Evolutionary conservation across 2,797 vertebrate species (phyloP), one percentile per base, ranked within the genome.

Genomic region (Acanthis flammea): DNA sequence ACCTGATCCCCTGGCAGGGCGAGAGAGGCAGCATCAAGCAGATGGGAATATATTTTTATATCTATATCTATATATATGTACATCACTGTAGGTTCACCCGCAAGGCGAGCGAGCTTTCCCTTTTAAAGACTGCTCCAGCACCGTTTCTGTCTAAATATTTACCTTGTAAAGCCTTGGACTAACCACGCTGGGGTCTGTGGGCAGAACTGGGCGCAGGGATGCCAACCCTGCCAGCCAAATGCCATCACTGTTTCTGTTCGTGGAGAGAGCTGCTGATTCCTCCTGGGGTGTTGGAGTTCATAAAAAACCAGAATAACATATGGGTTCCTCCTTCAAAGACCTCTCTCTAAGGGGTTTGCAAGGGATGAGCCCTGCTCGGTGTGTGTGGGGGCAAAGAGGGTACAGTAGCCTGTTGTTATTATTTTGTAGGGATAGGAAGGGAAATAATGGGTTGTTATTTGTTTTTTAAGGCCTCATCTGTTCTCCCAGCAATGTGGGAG

Each of bases 381-480:
- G 80, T 1, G 16, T 57, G 28, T 17, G 27, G 12, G 12, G 9
- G 61, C 57, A 2, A 19, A 41, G 51, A 2, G 47, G 48, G 66
- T 47, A 66, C 91, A 71, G 90, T 50, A 80, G 61, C 7, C 54
- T 58, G 28, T 89, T 81, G 91, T 92, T 74, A 6, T 6, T 65
- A 30, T 55, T 92, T 60, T 55, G 47, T 22, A 72, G 75, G 4
- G 27, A 65, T 87, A 53, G 48, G 67, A 85, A 60, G 35, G 86
- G 57, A 41, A 44, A 82, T 74, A 85, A 93, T 74, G 74, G 31
- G 10, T 76, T 54, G 31, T 78, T 90, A 28, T 28, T 86, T 82
- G 65, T 35, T 78, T 90, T 88, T 89, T 94, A 58, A 92, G 93
- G 90, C 70, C 30, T 94, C 25, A 3, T 93, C 77, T 93, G 73